Base-by-base conservation (phyloP, 1,140 invertebrate genomes). In the Drosophila erecta region DNA sequence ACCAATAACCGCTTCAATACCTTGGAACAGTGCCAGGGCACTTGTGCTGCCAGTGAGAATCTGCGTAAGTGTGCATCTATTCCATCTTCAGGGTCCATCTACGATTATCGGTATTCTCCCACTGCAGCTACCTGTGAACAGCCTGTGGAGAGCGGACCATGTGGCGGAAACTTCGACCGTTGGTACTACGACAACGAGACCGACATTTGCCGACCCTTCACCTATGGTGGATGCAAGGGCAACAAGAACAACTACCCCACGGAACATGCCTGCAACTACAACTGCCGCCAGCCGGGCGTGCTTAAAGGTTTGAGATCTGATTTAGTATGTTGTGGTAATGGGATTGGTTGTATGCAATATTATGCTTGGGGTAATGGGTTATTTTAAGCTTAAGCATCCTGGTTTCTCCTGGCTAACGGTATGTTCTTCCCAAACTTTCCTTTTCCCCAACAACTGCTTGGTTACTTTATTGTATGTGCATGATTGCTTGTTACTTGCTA, bases 1-100 rank as follows among this genome's bases (percentile, higher is more conserved):
- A 99, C 98, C 90, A 95, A 95, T 65, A 98, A 99, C 91, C 95
- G 96, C 70, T 99, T 98, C 92, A 94, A 96, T 50, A 96, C 94
- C 1, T 93, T 95, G 59, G 96, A 98, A 78, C 95, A 97, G 55
- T 99, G 98, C 90, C 94, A 97, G 83, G 90, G 94, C 53, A 94
- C 94, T 15, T 99, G 98, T 79, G 94, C 95, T 22, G 93, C 94
- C 38, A 94, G 95, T 27, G 94, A 94, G 43, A 94, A 93, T 62
- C 90, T 94, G 35, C 96, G 97, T 97, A 94, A 93, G 92, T 90
- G 4, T 8, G 30, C 2, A 8, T 30, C 38, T 40, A 15, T 40
- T 8, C 38, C 38, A 8, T 41, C 4, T 38, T n/a, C 5, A 2
- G n/a, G 8, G 8, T 8, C n/a, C n/a, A n/a, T n/a, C 30, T 8